Base-by-base conservation (phyloP, 1,140 invertebrate species). In the Brachionus rotundiformis region DNA sequence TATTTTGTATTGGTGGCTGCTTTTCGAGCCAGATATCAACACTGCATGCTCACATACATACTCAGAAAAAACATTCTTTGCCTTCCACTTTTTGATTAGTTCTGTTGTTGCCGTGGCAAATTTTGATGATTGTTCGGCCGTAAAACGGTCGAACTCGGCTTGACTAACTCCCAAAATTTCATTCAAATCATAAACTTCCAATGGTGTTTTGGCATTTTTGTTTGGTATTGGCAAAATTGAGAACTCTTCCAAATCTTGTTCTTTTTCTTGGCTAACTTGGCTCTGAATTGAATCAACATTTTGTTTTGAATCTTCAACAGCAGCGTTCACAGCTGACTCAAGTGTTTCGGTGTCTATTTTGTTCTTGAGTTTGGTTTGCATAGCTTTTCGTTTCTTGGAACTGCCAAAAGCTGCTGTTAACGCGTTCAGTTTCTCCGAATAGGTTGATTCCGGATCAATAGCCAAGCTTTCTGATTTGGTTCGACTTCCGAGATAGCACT, bases 331-430 rank as follows among this genome's bases (percentile, higher is more conserved):
- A 0, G 76, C 76, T 13, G 44, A 59, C 25, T 79, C 76, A 13
- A 79, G 33, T 31, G 76, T 79, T 29, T 39, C 76, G 10, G 76
- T 11, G 29, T 79, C 76, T 16, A 79, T 79, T 79, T 63, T 79
- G 27, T 79, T 79, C 16, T 79, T 79, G n/a, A 79, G 33, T 31
- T 79, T 79, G 5, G 76, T 79, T 25, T 79, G 76, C 76, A 79
- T 79, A 10, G 76, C 76, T 39, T 79, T 79, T 33, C 76, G 47
- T 16, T 79, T 79, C 23, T 79, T 79, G 1, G 76, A 79, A 61
- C 76, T 79, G 11, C 76, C 76, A 39, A 79, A 79, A 2, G 76
- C 76, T 29, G 76, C 76, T 79, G 76, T 79, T 6, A 79, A 41
- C 4, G 31, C 31, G 29, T 79, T 63, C 29, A 79, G 25, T 31